These are phyloP conservation scores for Phallusia fumigata DNA, from an alignment of 23 tunicate genomes.

Conservation along the genomic window DNA sequence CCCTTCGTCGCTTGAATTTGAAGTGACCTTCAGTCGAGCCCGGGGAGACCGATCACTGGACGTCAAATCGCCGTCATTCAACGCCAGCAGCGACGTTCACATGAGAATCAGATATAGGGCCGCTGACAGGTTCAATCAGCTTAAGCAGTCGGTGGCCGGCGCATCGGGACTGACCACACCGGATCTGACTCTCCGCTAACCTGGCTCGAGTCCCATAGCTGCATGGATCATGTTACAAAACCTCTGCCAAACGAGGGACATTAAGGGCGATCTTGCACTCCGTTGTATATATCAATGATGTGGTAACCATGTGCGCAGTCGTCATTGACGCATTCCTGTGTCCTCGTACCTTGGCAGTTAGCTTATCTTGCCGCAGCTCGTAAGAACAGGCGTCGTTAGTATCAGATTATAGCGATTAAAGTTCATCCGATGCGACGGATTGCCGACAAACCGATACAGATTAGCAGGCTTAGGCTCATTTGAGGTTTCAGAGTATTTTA, in stretches of 20 bases:
- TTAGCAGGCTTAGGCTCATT: conserved; percentile 13
- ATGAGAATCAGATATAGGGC: neutral
- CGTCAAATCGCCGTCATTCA: conserved; percentile 4
- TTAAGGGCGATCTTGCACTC: neutral
- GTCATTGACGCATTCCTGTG: neutral
- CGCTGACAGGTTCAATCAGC: neutral
- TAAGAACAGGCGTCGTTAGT: neutral
- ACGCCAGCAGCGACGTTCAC: neutral
- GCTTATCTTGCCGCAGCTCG: conserved; percentile 7
- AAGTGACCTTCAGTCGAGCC: too few relatives aligned
- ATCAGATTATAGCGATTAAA: conserved; percentile 9
- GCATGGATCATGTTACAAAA: neutral
- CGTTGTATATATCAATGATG: neutral
- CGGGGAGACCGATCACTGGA: neutral
- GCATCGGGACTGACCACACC: neutral
- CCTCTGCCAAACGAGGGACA: neutral
- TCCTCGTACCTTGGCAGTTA: neutral
- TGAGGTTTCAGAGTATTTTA: neutral
- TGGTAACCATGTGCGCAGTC: neutral
- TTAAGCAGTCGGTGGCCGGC: too few relatives aligned
- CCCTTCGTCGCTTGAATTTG: too few relatives aligned
- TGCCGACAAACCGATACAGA: neutral
- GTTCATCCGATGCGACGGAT: conserved; percentile 6
- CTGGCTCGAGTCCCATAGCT: neutral
- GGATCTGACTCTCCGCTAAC: neutral